Evolutionary conservation across 2,113 vertebrate species (phyloP).

Genomic region (Rhipidura dahli): DNA sequence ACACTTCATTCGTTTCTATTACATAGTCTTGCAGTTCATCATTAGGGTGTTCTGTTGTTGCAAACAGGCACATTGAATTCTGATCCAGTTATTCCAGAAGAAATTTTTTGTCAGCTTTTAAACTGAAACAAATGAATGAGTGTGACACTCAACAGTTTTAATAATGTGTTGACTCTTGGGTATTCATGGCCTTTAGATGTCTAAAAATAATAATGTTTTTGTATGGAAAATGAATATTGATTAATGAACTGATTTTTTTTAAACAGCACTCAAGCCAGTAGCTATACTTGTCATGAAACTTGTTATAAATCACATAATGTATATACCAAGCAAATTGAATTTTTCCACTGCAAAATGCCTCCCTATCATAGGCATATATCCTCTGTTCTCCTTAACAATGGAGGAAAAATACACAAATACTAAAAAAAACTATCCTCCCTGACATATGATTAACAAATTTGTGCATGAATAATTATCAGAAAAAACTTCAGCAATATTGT

Average conservation of each 20-base stretch:
- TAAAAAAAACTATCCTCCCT: not conserved
- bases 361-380: not conserved
- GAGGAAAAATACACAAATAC: not conserved
- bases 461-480: not conserved
- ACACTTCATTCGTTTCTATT: slow-evolving; percentile 73
- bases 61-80: slow-evolving; percentile 47
- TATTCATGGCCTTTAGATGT: slow-evolving; percentile 76
- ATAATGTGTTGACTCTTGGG: slow-evolving; percentile 72
- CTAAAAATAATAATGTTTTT: slow-evolving; percentile 77
- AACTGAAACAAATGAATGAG: slow-evolving; percentile 63
- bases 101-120: slow-evolving; percentile 63
- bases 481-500: not conserved
- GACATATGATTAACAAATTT: not conserved
- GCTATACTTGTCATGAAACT: slow-evolving; percentile 72
- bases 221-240: slow-evolving; percentile 75
- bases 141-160: slow-evolving; percentile 58
- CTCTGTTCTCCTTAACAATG: not conserved
- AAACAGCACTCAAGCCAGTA: slow-evolving; percentile 47
- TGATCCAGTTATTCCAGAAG: slow-evolving; percentile 32
- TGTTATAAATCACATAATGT: slow-evolving; percentile 69
- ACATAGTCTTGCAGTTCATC: slow-evolving; percentile 61
- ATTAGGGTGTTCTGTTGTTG: slow-evolving; percentile 53
- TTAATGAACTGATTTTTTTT: slow-evolving; percentile 80
- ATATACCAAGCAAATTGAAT: not conserved
- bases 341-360: slow-evolving; percentile 7